Base-by-base conservation (phyloP, 2,797 vertebrate species). In the Acrossocheilus wenchowensis region DNA sequence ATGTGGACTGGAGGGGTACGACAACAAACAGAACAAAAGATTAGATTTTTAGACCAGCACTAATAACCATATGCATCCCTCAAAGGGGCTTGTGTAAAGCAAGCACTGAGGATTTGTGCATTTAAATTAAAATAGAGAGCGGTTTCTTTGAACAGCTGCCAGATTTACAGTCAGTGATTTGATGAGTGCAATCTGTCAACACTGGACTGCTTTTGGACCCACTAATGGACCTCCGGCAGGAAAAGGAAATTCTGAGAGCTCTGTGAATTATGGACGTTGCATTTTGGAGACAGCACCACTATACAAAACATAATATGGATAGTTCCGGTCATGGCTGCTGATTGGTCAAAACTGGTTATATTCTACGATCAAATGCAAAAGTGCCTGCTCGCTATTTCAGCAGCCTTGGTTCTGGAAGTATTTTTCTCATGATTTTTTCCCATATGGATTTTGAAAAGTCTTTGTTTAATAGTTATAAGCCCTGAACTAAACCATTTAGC, bases 141-240 rank as follows among this genome's bases (percentile, higher is more conserved):
- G 68, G 66, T 19, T 50, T 62, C 36, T 77, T 66, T 83, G 85
- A 86, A 78, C 77, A 90, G 72, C 75, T 84, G 88, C 83, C 83
- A 80, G 60, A 83, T 88, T 84, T 86, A 85, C 83, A 57, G 52
- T 73, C 73, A 73, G 73, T 78, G 72, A 83, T 50, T 82, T 86
- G 83, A 80, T 48, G n/a, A 82, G 39, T 82, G 68, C 81, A 79
- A 85, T 89, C 69, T 77, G 74, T 91, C 84, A 86, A 30, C 60
- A 78, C 52, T 50, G 41, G 19, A 77, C 30, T 30, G 60, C 73
- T 52, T 83, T 64, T 73, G 72, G 68, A 78, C 43, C 36, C 9
- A 60, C 68, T 57, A 80, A 82, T 78, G 45, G 79, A 74, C 62
- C 50, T 77, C 30, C 11, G 23, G 36, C 72, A 81, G 68, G 30